Evolutionary conservation across 1,140 invertebrate genomes (phyloP).

Genomic region (Trypoxylus dichotomus): DNA sequence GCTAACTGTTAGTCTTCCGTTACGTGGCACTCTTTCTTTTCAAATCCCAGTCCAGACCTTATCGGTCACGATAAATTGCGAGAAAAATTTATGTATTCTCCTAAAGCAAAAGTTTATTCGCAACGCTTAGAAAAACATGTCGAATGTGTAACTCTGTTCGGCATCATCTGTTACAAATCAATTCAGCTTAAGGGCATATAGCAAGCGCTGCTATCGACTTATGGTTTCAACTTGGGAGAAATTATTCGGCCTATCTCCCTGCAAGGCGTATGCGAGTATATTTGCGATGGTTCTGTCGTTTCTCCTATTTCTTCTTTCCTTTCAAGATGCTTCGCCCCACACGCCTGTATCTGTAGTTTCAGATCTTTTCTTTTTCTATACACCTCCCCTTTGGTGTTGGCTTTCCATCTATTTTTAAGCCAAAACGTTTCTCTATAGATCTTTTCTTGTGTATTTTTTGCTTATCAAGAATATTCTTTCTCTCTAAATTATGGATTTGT

Average conservation of each 20-base stretch:
- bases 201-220: constrained; percentile 15
- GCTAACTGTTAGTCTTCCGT: not conserved
- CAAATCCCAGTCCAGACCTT: not conserved
- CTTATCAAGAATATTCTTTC: not conserved
- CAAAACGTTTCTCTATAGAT: not conserved
- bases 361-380: not conserved
- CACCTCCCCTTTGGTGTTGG: constrained; percentile 5
- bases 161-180: constrained; percentile 23
- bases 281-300: not conserved
- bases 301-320: not conserved
- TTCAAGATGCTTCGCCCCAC: not conserved
- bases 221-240: constrained; percentile 3
- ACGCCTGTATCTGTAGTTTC: not conserved
- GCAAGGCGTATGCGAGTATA: not conserved
- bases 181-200: constrained; percentile 21
- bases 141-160: constrained; percentile 8
- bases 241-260: constrained; percentile 12
- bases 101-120: constrained; percentile 10
- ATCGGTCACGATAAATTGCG: constrained; percentile 11
- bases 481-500: not conserved
- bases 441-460: not conserved
- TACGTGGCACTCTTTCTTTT: not conserved
- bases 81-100: constrained; percentile 12
- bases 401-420: not conserved
- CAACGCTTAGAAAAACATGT: constrained; percentile 18